A percentile compares a stretch with the other conserved stretches of the same genome.
Evolutionary conservation across 2,113 vertebrate species (phyloP).

Genomic region (Hippoglossus stenolepis): DNA sequence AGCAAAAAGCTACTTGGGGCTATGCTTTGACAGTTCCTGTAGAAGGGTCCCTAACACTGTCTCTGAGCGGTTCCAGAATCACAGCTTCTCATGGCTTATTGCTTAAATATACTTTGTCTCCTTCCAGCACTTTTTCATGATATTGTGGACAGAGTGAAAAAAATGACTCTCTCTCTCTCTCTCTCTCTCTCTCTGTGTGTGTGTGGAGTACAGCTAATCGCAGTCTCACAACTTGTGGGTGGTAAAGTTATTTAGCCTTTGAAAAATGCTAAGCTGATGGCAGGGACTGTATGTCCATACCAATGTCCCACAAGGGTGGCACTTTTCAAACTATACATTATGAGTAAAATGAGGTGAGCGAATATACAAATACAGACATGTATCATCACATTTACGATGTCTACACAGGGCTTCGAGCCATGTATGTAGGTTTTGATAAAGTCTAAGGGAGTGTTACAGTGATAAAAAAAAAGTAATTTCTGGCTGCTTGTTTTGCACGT

Average conservation of each 20-base stretch:
- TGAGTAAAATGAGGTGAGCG: constrained; percentile 24
- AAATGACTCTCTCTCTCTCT: constrained; percentile 42
- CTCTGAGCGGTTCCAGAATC: constrained; percentile 58
- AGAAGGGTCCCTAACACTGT: constrained; percentile 52
- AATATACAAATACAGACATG: constrained; percentile 10
- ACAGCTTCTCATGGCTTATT: constrained; percentile 43
- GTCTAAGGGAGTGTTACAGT: not conserved
- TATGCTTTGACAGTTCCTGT: constrained; percentile 33
- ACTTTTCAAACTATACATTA: constrained; percentile 33
- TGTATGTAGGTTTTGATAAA: constrained; percentile 5
- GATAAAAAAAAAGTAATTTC: not conserved
- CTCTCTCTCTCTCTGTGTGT: constrained; percentile 43
- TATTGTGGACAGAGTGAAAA: constrained; percentile 57
- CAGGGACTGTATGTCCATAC: constrained; percentile 47
- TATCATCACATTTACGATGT: constrained; percentile 27
- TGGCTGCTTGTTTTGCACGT: not conserved
- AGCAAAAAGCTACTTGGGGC: constrained; percentile 42
- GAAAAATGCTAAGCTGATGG: constrained; percentile 38
- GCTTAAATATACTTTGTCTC: constrained; percentile 67
- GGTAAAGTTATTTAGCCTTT: constrained; percentile 61
- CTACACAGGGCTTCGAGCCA: constrained; percentile 1
- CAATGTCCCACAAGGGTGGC: constrained; percentile 41
- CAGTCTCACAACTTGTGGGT: constrained; percentile 59
- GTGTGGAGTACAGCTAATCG: constrained; percentile 60
- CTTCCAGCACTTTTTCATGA: constrained; percentile 57